Percentiles rank a stretch among this genome's conserved stretches.
Evolutionary conservation across 2,888 invertebrate species (phyloP).

Genomic region (Frankliniella intonsa): DNA sequence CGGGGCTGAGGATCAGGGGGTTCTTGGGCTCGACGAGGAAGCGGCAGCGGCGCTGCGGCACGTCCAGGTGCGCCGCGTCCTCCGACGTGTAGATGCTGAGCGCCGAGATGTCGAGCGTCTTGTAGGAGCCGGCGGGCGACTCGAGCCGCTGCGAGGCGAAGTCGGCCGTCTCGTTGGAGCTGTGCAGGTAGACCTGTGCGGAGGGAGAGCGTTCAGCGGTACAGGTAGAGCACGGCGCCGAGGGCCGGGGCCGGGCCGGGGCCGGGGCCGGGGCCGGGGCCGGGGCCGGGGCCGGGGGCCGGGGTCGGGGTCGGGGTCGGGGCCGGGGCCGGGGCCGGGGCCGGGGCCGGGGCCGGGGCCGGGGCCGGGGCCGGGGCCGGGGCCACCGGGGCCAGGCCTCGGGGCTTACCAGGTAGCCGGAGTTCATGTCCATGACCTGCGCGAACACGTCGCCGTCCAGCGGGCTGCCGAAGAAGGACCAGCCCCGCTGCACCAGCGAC

Average conservation of each 20-base stretch:
- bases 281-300: too few relatives aligned
- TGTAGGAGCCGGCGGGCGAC: slow-evolving; percentile 48
- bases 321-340: too few relatives aligned
- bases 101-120: slow-evolving; percentile 58
- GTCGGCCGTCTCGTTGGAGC: slow-evolving; percentile 63
- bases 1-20: slow-evolving; percentile 41
- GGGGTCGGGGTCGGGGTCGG: too few relatives aligned
- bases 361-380: too few relatives aligned
- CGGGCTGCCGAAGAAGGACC: slow-evolving; percentile 57
- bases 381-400: background rate
- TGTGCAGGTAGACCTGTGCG: slow-evolving; percentile 58
- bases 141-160: slow-evolving; percentile 51
- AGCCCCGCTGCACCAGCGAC: slow-evolving; percentile 30
- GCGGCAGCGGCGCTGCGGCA: slow-evolving; percentile 44
- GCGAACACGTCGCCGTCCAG: slow-evolving; percentile 71
- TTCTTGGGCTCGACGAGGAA: slow-evolving; percentile 40
- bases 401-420: slow-evolving; percentile 57
- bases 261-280: too few relatives aligned
- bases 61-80: slow-evolving; percentile 46
- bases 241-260: too few relatives aligned
- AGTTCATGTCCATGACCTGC: slow-evolving; percentile 65
- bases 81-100: slow-evolving; percentile 56
- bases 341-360: too few relatives aligned
- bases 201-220: background rate
- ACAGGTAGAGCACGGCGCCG: slow-evolving; percentile 22